Evolutionary conservation across 1,140 invertebrate genomes (phyloP), one percentile per base, ranked within the genome.

Genomic region (Drosophila sp.): DNA sequence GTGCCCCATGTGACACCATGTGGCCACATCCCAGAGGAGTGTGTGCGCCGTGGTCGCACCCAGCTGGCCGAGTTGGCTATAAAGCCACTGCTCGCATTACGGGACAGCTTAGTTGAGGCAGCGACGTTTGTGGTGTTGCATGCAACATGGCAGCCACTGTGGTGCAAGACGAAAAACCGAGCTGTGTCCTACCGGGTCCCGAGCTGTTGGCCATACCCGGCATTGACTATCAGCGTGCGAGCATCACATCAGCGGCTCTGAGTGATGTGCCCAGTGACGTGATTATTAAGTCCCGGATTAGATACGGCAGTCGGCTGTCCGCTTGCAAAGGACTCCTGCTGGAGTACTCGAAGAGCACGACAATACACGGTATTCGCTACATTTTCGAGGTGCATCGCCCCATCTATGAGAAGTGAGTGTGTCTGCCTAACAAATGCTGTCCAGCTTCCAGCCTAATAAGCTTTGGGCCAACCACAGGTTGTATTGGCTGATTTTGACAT

Each of bases 331-430:
- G 90, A 0, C 41, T 91, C 8, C 72, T 92, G 4, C 76, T 91
- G 79, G 92, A 92, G 72, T 92, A 92, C 57, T 91, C 89, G 0
- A 87, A 89, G 40, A 92, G 84, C 56, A 92, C 92, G 0, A 91
- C 91, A 21, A 90, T 92, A 11, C 92, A 92, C 50, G 92, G 92
- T 18, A 76, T 92, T 4, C 91, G 92, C 13, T 92, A 92, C 38
- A 73, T 92, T 9, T 92, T 92, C 16, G 91, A 92, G 56, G 76
- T 90, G 4, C 91, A 86, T 64, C 71, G 91, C 0, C 91, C 92
- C 41, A 83, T 92, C 50, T 83, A 89, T 25, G 92, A 92, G 67
- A 92, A 90, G 92, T 92, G 48, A 1, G 66, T 72, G 6, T 4
- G 7, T 11, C 14, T 16, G 6, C n/a, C 2, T 2, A 25, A 7